These are phyloP conservation scores for Cerceris ruficornis DNA, from an alignment of 2,888 invertebrate species.

Conservation along the genomic window DNA sequence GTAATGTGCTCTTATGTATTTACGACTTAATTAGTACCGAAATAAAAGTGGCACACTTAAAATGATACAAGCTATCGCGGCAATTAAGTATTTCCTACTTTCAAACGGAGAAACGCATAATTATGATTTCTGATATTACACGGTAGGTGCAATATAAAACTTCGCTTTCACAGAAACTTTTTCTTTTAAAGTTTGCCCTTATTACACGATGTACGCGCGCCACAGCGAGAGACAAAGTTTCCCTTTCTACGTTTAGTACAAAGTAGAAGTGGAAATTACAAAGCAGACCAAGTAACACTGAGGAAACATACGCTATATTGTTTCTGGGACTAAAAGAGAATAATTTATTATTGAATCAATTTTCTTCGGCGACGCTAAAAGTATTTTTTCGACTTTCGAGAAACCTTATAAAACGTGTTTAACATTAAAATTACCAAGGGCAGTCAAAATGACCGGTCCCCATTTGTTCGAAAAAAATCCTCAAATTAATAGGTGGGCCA, in stretches of 20 bases:
- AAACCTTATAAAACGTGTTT: too few species aligned
- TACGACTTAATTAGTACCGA: neutral
- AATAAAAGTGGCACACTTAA: neutral
- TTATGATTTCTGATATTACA: slow-evolving; percentile 53
- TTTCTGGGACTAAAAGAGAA: slow-evolving; percentile 18
- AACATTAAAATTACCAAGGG: too few species aligned
- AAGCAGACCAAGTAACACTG: slow-evolving; percentile 17
- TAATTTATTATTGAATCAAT: slow-evolving; percentile 31
- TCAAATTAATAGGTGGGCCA: too few species aligned
- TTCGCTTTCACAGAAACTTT: slow-evolving; percentile 46
- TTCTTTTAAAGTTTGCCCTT: slow-evolving; percentile 52
- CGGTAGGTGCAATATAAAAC: slow-evolving; percentile 53
- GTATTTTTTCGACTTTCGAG: too few species aligned
- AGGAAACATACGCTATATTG: slow-evolving; percentile 39
- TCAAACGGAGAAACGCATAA: slow-evolving; percentile 41
- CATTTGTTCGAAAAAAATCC: too few species aligned
- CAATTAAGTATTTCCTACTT: slow-evolving; percentile 17
- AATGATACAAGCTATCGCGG: slow-evolving; percentile 16
- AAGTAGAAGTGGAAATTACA: slow-evolving; percentile 47
- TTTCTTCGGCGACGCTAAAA: too few species aligned
- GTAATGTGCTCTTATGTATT: neutral
- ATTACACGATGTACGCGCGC: slow-evolving; percentile 45
- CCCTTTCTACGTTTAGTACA: slow-evolving; percentile 53
- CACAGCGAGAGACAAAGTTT: slow-evolving; percentile 52
- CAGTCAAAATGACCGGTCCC: too few species aligned